phyloP scores from a whole-genome alignment of 2,888 invertebrate genomes.

The Chaitophorus viminalis region DNA sequence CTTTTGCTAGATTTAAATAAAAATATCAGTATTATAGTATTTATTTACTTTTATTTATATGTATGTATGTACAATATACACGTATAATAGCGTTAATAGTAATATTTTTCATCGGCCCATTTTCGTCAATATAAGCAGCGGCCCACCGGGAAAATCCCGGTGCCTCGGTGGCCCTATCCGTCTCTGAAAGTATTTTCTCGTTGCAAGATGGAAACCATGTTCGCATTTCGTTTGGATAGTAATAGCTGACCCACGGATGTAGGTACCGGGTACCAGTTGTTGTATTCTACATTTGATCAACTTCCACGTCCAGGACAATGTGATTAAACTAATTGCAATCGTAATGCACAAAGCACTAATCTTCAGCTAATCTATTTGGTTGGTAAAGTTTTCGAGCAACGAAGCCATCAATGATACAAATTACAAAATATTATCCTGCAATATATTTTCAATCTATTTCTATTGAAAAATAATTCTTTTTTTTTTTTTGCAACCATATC shows the following conservation, averaged over 20 bases:
- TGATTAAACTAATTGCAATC: slow-evolving; percentile 33
- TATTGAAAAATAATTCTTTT: not conserved
- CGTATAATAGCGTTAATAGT: too few relatives aligned
- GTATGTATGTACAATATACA: too few relatives aligned
- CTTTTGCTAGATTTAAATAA: too few relatives aligned
- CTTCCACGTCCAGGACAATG: not conserved
- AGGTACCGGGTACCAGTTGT: not conserved
- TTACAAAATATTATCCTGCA: not conserved
- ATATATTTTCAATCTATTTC: not conserved
- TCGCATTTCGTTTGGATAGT: slow-evolving; percentile 19
- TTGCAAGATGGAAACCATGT: not conserved
- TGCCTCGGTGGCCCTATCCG: too few relatives aligned
- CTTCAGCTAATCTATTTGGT: not conserved
- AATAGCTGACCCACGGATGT: slow-evolving; percentile 8
- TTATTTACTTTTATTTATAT: too few relatives aligned
- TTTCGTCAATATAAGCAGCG: too few relatives aligned
- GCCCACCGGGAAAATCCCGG: too few relatives aligned
- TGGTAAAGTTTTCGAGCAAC: not conserved
- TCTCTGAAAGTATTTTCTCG: not conserved
- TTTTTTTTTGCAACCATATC: not conserved
- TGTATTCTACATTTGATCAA: slow-evolving; percentile 15
- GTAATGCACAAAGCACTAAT: slow-evolving; percentile 17
- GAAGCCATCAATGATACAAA: not conserved
- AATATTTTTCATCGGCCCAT: too few relatives aligned
- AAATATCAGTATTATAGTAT: too few relatives aligned